These are phyloP conservation scores for Noctua pronuba DNA, from an alignment of 2,888 invertebrate genomes.

Conservation along the genomic window DNA sequence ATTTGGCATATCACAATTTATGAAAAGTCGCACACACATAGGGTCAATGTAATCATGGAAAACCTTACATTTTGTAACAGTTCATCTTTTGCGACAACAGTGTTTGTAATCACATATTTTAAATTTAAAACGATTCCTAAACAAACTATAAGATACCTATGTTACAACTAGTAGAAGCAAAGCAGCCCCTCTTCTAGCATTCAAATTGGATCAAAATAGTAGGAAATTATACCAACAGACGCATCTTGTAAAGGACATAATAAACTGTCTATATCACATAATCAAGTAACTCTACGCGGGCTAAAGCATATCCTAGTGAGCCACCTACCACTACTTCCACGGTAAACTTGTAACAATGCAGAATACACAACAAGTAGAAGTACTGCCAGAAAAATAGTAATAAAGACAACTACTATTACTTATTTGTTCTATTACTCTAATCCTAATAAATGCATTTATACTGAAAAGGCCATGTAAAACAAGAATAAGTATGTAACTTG, in stretches of 20 bases:
- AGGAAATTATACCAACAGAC: slow-evolving; percentile 26
- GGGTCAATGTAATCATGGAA: slow-evolving; percentile 28
- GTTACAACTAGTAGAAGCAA: slow-evolving; percentile 56
- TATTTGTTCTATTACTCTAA: slow-evolving; percentile 9
- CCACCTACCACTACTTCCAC: slow-evolving; percentile 28
- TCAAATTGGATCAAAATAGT: slow-evolving; percentile 17
- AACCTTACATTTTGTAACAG: slow-evolving; percentile 10
- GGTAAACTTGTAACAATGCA: slow-evolving; percentile 19
- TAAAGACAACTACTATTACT: slow-evolving; percentile 2
- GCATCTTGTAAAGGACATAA: slow-evolving; percentile 56
- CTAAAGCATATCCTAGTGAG: slow-evolving; percentile 22
- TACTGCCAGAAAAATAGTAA: slow-evolving; percentile 1
- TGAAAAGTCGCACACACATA: slow-evolving; percentile 45
- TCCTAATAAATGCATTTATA: slow-evolving; percentile 54
- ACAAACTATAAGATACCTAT: slow-evolving; percentile 50
- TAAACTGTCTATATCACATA: slow-evolving; percentile 40
- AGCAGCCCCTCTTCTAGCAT: slow-evolving; percentile 45
- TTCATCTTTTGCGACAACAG: slow-evolving; percentile 36
- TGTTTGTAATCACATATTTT: slow-evolving; percentile 41
- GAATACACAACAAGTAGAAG: not conserved
- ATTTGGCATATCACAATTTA: slow-evolving; percentile 68
- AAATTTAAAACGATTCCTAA: slow-evolving; percentile 46
- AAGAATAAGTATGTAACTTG: slow-evolving; percentile 3
- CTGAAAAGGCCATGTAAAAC: slow-evolving; percentile 12
- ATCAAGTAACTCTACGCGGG: slow-evolving; percentile 14